phyloP scores from a whole-genome alignment of 2,888 invertebrate genomes.

The Encarsia formosa region DNA sequence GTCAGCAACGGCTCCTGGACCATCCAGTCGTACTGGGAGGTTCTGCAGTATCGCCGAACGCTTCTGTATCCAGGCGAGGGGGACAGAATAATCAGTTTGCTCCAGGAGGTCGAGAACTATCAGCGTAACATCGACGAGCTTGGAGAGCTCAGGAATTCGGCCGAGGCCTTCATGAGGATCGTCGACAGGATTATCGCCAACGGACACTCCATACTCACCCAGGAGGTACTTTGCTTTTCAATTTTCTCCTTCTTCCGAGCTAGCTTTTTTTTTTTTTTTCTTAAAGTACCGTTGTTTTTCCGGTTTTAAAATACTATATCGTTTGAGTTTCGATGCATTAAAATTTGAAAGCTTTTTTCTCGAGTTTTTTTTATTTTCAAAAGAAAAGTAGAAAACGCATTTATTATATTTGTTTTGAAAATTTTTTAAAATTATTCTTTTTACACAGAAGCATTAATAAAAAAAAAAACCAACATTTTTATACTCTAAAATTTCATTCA shows the following conservation, averaged over 20 bases:
- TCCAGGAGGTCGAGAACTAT: slow-evolving; percentile 59
- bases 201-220: slow-evolving; percentile 66
- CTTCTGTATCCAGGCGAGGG: slow-evolving; percentile 64
- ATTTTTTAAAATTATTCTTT: too few relatives aligned
- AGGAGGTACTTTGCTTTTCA: slow-evolving; percentile 56
- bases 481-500: too few relatives aligned
- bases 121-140: slow-evolving; percentile 50
- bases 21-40: slow-evolving; percentile 56
- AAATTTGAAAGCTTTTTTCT: too few relatives aligned
- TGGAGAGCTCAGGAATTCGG: slow-evolving; percentile 55
- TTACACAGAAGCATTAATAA: too few relatives aligned
- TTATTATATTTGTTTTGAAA: too few relatives aligned
- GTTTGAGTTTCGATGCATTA: too few relatives aligned
- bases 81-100: slow-evolving; percentile 58
- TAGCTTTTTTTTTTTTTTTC: too few relatives aligned
- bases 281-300: too few relatives aligned
- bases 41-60: slow-evolving; percentile 53
- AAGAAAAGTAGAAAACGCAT: too few relatives aligned
- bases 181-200: slow-evolving; percentile 64
- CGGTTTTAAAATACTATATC: too few relatives aligned
- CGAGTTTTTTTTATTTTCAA: too few relatives aligned
- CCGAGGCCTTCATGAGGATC: slow-evolving; percentile 59
- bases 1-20: slow-evolving; percentile 59
- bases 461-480: too few relatives aligned
- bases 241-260: background rate